Percentiles rank a stretch among this genome's conserved stretches.
Conservation (phyloP, 2,113 vertebrate genomes). For the Gymnarchus niloticus region DNA sequence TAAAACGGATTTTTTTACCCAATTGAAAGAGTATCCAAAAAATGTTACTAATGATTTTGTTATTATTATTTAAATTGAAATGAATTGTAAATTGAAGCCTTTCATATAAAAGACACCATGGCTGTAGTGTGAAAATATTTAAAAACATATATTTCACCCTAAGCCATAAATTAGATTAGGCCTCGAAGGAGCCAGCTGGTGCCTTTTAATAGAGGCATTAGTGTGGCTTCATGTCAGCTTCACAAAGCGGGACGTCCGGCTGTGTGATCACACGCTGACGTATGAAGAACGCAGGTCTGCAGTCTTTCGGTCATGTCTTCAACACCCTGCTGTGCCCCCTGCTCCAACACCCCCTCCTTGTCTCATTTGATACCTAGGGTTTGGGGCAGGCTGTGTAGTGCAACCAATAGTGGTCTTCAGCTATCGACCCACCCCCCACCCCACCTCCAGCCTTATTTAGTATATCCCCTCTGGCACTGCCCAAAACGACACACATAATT, state of each 20-base stretch:
- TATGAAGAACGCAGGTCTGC: neutral
- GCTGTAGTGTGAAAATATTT: neutral
- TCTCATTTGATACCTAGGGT: neutral
- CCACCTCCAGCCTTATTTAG: constrained; percentile 30
- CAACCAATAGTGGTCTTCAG: neutral
- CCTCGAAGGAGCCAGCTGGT: neutral
- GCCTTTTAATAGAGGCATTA: neutral
- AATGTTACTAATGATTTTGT: neutral
- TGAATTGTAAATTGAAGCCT: neutral
- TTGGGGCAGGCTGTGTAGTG: neutral
- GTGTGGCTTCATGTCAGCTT: neutral
- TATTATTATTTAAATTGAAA: constrained; percentile 1
- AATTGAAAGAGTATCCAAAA: neutral
- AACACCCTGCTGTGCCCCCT: neutral
- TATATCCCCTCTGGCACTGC: constrained; percentile 44
- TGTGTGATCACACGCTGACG: too few species aligned
- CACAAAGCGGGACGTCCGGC: neutral
- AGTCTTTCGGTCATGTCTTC: neutral
- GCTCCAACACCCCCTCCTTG: too few species aligned
- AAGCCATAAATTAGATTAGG: neutral
- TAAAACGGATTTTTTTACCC: neutral
- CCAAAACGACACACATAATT: constrained; percentile 46
- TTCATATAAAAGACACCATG: neutral
- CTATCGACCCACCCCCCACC: neutral
- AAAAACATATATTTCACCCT: neutral